Evolutionary conservation across 2,797 vertebrate species (phyloP).

Genomic region (Syndactyla subalaris): DNA sequence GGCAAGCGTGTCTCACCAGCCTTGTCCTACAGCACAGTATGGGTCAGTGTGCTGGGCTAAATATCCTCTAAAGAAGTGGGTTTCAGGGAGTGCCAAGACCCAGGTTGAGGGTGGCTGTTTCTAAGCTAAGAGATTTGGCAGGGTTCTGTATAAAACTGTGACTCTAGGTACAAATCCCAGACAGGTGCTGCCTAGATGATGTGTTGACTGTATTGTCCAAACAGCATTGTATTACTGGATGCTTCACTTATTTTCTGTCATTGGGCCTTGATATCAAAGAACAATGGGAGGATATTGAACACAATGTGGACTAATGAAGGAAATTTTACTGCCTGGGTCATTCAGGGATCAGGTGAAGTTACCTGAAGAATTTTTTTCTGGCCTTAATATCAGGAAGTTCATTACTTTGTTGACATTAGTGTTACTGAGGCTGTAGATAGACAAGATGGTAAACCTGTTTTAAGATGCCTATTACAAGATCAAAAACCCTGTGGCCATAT

Average conservation of each 20-base stretch:
- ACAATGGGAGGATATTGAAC: background rate
- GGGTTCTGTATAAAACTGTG: background rate
- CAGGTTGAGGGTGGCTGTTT: background rate
- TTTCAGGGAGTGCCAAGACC: background rate
- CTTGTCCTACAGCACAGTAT: background rate
- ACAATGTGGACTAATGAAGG: background rate
- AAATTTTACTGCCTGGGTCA: background rate
- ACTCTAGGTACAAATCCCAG: background rate
- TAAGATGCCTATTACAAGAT: constrained; percentile 52
- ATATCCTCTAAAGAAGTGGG: background rate
- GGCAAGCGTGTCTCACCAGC: background rate
- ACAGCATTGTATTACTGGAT: background rate
- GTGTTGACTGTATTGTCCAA: background rate
- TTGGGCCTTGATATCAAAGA: background rate
- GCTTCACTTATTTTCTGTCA: background rate
- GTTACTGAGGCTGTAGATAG: background rate
- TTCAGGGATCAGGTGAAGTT: background rate
- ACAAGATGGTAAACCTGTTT: constrained; percentile 23
- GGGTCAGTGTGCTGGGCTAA: background rate
- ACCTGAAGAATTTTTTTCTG: background rate
- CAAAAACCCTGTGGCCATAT: constrained; percentile 54
- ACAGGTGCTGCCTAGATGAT: background rate
- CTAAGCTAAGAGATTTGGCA: background rate
- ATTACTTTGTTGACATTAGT: background rate
- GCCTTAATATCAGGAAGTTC: background rate